These are phyloP conservation scores for Drosophila mimica DNA, from an alignment of 2,888 invertebrate genomes.

Conservation along the genomic window DNA sequence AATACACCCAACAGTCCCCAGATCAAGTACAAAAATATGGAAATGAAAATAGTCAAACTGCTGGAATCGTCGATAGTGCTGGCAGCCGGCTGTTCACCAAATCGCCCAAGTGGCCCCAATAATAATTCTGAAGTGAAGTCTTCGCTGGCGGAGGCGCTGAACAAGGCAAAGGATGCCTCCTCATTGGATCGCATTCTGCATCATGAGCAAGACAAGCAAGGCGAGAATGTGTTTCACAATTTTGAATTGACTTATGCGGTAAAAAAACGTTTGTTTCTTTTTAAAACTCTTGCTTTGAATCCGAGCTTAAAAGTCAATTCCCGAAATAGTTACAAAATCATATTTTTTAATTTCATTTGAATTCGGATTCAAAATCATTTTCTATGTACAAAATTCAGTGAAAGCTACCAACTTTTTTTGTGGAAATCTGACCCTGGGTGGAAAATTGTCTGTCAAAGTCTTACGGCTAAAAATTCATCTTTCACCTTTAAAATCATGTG, in stretches of 20 bases:
- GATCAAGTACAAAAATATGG: constrained; percentile 95
- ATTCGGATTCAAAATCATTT: no score
- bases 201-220: constrained; percentile 95
- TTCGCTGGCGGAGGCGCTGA: constrained; percentile 87
- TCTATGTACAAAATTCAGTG: not conserved
- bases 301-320: not conserved
- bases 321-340: not conserved
- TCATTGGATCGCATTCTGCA: constrained; percentile 95
- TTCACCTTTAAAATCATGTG: not conserved
- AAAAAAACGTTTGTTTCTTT: constrained; percentile 61
- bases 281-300: not conserved
- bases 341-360: no score
- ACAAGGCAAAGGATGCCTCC: constrained; percentile 98
- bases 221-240: constrained; percentile 95
- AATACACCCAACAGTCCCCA: constrained; percentile 87
- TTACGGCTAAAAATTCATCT: not conserved
- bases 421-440: not conserved
- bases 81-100: constrained; percentile 49
- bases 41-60: constrained; percentile 94
- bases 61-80: constrained; percentile 94
- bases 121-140: constrained; percentile 68
- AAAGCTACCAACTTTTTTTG: not conserved
- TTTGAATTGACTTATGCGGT: constrained; percentile 98
- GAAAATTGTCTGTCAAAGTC: no score
- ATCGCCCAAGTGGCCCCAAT: constrained; percentile 17